Conservation (phyloP, 1,140 invertebrate species). For the Bathynomus jamesi region DNA sequence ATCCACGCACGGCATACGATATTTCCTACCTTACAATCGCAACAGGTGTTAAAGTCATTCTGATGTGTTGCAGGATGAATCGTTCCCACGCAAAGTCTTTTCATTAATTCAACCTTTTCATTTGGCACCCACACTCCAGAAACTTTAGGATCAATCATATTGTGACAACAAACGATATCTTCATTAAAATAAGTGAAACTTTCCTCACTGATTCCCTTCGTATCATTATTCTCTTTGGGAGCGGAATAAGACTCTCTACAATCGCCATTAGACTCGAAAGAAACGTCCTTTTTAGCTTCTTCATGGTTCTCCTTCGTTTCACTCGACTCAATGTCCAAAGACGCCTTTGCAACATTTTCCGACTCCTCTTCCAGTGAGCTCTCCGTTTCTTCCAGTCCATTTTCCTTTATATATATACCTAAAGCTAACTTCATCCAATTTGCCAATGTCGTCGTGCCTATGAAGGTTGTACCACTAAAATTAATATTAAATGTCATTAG, state of each 20-base stretch:
- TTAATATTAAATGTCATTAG: background rate
- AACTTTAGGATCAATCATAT: constrained; percentile 20
- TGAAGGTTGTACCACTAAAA: constrained; percentile 16
- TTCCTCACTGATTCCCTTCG: constrained; percentile 1
- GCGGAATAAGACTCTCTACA: constrained; percentile 6
- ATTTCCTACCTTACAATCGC: constrained; percentile 24
- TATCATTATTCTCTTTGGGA: constrained; percentile 14
- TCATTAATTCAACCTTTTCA: constrained; percentile 11
- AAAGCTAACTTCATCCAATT: constrained; percentile 27
- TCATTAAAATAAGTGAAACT: constrained; percentile 21
- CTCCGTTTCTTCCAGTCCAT: constrained; percentile 23
- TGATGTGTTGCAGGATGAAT: constrained; percentile 29
- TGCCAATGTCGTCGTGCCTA: constrained; percentile 21
- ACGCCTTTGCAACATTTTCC: background rate
- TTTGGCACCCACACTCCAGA: constrained; percentile 13
- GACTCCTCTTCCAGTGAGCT: constrained; percentile 7
- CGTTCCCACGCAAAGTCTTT: constrained; percentile 16
- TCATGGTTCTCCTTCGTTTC: constrained; percentile 14
- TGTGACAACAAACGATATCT: constrained; percentile 29
- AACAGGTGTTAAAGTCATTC: constrained; percentile 26
- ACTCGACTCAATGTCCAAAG: constrained; percentile 3
- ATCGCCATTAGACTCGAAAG: background rate
- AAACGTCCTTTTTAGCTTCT: background rate
- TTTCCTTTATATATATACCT: constrained; percentile 24
- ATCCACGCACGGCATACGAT: too few species aligned